Base-by-base conservation (phyloP, 2,113 vertebrate species). In the Melanocharis versteri region DNA sequence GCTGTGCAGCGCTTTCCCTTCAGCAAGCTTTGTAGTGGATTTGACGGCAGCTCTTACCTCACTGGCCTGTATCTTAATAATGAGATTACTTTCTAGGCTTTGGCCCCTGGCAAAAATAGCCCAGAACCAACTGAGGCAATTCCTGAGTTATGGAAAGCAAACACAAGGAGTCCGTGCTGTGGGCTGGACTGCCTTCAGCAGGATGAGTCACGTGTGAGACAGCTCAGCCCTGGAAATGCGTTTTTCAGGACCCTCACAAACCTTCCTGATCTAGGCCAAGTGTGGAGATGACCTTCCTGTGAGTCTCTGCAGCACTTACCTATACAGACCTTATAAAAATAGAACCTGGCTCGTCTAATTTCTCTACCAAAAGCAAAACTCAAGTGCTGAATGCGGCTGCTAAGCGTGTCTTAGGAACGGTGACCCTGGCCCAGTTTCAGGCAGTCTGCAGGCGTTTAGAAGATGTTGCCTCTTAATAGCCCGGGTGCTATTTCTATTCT, bases 31-130 rank as follows among this genome's bases (percentile, higher is more conserved):
- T 70, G 7, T 11, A 48, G 22, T 27, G 35, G 35, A 31, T 68
- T 6, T 48, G 54, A 62, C 45, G 68, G 60, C 47, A 58, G 30
- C 18, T 88, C 54, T 87, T 57, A 44, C 15, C 30, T 91, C 86
- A 51, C 10, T 57, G 60, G 33, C 19, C 58, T 3, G 0, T 84
- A 83, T 87, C 66, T 93, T 39, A 77, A 40, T 48, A 56, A 51
- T 28, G 66, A 87, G 82, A 70, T 90, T 93, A 30, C n/a, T 80
- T 91, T 91, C 75, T 69, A 85, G 78, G 19, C 66, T 95, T 82
- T 95, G 89, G 33, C 17, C 30, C 18, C 71, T 66, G 27, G 14
- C 37, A 71, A 44, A 87, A 92, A 21, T 20, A 90, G 47, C 54
- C 42, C 33, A 70, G 78, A 85, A 44, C 37, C 1, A 28, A 28